Percentiles rank a stretch among this genome's conserved stretches.
Conservation (phyloP, 2,797 vertebrate genomes). For the Helostoma temminkii region DNA sequence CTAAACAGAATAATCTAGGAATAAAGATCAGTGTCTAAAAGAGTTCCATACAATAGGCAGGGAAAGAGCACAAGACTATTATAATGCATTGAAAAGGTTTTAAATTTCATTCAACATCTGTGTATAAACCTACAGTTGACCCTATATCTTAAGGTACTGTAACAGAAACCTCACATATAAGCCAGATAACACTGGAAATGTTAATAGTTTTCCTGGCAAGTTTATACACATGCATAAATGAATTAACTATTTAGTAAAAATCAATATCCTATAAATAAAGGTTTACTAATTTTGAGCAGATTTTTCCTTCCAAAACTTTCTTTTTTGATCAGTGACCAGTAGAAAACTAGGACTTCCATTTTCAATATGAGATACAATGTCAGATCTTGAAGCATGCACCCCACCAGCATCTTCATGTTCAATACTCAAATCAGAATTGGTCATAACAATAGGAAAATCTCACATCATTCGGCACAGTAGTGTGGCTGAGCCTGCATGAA, state of each 20-base stretch:
- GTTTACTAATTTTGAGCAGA: neutral
- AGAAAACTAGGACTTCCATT: neutral
- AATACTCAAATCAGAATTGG: slow-evolving; percentile 8
- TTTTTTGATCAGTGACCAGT: neutral
- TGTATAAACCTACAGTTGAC: too few relatives aligned
- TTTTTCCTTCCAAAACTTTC: neutral
- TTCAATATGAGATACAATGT: neutral
- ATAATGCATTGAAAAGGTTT: neutral
- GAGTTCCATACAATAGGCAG: too few relatives aligned
- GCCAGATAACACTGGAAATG: neutral
- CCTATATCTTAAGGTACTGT: too few relatives aligned
- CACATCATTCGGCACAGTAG: slow-evolving; percentile 16
- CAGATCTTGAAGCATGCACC: neutral
- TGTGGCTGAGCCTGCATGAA: neutral
- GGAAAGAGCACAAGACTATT: too few relatives aligned
- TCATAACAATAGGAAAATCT: slow-evolving; percentile 15
- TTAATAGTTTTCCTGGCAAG: neutral
- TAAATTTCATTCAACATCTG: neutral
- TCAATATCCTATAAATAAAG: neutral
- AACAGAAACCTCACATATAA: too few relatives aligned
- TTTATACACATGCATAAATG: neutral
- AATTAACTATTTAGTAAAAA: neutral
- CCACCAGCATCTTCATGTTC: neutral
- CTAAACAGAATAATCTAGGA: neutral
- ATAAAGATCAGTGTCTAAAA: neutral